Conservation (phyloP, 1,140 invertebrate genomes). For the Achroia grisella region DNA sequence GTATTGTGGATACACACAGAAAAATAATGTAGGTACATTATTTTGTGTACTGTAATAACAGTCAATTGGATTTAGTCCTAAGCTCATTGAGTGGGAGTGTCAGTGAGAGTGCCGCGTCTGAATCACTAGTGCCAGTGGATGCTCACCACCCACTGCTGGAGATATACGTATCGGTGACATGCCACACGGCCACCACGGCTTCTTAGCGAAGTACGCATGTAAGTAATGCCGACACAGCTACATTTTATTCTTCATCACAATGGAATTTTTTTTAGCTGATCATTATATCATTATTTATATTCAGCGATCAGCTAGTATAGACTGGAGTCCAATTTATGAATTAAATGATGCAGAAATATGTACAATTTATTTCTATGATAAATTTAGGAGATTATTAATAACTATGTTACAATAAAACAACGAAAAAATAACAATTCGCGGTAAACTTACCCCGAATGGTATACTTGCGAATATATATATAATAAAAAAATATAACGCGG, state of each 20-base stretch:
- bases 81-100: background rate
- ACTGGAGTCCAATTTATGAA: conserved; percentile 7
- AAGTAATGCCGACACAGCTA: background rate
- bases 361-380: conserved; percentile 1
- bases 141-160: background rate
- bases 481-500: conserved; percentile 5
- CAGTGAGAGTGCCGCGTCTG: background rate
- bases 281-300: background rate
- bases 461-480: conserved; percentile 4
- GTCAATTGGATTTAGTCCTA: conserved; percentile 2
- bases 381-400: background rate
- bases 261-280: background rate
- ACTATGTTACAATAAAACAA: background rate
- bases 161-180: too few species aligned
- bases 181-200: background rate
- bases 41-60: conserved; percentile 6
- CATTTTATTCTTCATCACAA: background rate
- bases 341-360: background rate
- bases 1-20: conserved; percentile 14
- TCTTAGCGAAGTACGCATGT: background rate
- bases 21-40: conserved; percentile 7
- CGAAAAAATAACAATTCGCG: background rate
- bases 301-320: background rate
- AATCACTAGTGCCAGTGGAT: background rate
- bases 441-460: conserved; percentile 13